Conservation (phyloP, 2,113 vertebrate genomes). For the Nestor notabilis region DNA sequence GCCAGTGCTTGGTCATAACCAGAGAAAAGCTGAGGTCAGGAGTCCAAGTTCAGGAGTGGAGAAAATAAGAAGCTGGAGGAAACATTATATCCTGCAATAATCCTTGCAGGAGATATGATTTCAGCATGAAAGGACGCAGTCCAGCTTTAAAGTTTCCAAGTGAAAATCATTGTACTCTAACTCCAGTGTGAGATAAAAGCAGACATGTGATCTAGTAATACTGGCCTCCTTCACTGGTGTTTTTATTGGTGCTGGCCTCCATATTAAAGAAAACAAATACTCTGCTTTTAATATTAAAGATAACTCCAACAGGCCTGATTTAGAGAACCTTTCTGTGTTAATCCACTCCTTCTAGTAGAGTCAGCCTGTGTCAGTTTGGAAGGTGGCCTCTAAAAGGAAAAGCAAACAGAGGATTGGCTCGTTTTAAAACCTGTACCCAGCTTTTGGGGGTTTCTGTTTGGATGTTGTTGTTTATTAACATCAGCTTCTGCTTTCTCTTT, state of each 20-base stretch:
- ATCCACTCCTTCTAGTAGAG: slow-evolving; percentile 45
- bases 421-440: neutral
- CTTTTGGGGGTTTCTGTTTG: neutral
- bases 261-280: slow-evolving; percentile 64
- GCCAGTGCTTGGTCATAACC: slow-evolving; percentile 49
- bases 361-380: slow-evolving; percentile 34
- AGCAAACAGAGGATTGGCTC: neutral
- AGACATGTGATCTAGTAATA: slow-evolving; percentile 52
- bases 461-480: neutral
- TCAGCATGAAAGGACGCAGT: slow-evolving; percentile 61
- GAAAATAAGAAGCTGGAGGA: slow-evolving; percentile 59
- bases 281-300: slow-evolving; percentile 65
- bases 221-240: slow-evolving; percentile 44
- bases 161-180: slow-evolving; percentile 65
- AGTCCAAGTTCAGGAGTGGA: slow-evolving; percentile 61
- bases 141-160: slow-evolving; percentile 61
- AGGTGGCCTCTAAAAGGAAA: slow-evolving; percentile 47
- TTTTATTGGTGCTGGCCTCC: slow-evolving; percentile 58
- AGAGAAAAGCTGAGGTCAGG: slow-evolving; percentile 50
- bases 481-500: neutral
- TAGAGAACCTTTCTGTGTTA: slow-evolving; percentile 48
- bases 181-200: slow-evolving; percentile 61
- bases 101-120: slow-evolving; percentile 65
- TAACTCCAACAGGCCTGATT: slow-evolving; percentile 51
- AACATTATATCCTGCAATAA: slow-evolving; percentile 62